A percentile compares a stretch with the other conserved stretches of the same genome.
Conservation (phyloP, 1,140 invertebrate genomes). For the Drosophila watanabei region DNA sequence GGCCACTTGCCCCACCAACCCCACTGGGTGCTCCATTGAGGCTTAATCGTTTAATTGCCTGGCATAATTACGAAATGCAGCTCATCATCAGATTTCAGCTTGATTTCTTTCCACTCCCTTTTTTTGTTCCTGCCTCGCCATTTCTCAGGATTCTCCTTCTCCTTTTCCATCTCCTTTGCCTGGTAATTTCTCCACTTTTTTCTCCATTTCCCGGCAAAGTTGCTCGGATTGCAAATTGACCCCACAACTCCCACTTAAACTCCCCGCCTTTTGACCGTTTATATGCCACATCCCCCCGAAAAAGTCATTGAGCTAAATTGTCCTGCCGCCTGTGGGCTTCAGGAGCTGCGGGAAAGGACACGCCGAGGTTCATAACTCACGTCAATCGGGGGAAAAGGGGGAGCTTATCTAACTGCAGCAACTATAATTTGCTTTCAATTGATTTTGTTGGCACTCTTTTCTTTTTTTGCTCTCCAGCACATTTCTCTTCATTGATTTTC, state of each 20-base stretch:
- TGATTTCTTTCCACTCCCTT: conserved; percentile 51
- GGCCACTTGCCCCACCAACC: conserved; percentile 8
- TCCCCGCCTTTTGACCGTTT: conserved; percentile 18
- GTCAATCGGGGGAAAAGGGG: conserved; percentile 10
- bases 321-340: conserved; percentile 42
- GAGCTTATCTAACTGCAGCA: conserved; percentile 79
- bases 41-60: conserved; percentile 82
- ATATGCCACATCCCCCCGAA: conserved; percentile 12
- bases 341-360: conserved; percentile 8
- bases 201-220: conserved; percentile 10
- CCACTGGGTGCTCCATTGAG: conserved; percentile 27
- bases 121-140: background rate
- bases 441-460: conserved; percentile 64
- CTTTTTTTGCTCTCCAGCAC: conserved; percentile 33
- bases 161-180: background rate
- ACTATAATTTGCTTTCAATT: conserved; percentile 84
- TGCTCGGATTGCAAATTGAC: conserved; percentile 53
- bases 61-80: conserved; percentile 83
- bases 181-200: conserved; percentile 6
- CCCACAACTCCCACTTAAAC: conserved; percentile 48
- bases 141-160: background rate
- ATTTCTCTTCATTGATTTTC: conserved; percentile 80
- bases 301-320: conserved; percentile 55
- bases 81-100: conserved; percentile 83
- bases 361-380: conserved; percentile 51